Conservation (phyloP, 2,113 vertebrate species). For the Paracanthobrama guichenoti region DNA sequence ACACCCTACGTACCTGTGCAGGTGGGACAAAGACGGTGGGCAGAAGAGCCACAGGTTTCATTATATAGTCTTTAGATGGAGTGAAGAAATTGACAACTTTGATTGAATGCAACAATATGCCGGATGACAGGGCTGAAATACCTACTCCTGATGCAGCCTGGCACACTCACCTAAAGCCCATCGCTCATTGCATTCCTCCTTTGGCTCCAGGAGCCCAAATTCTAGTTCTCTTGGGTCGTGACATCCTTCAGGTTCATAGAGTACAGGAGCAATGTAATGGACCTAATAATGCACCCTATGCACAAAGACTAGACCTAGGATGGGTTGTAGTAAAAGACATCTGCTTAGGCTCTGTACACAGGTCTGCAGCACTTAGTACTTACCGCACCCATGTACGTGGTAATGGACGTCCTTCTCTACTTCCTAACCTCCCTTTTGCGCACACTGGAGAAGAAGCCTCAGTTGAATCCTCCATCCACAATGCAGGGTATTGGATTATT, state of each 20-base stretch:
- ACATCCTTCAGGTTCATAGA: neutral
- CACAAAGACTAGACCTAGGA: neutral
- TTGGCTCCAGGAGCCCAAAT: neutral
- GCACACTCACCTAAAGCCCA: neutral
- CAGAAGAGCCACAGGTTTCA: neutral
- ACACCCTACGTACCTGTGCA: slow-evolving; percentile 20
- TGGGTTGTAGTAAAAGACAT: neutral
- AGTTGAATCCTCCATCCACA: neutral
- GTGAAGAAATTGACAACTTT: neutral
- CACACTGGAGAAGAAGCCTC: slow-evolving; percentile 10
- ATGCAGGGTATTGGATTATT: too few species aligned
- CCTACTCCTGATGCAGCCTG: neutral
- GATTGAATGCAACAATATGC: neutral
- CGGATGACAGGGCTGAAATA: neutral
- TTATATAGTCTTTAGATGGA: neutral
- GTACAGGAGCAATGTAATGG: neutral
- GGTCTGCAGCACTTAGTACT: too few species aligned
- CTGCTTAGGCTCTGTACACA: too few species aligned
- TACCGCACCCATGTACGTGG: neutral
- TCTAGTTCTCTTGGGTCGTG: neutral
- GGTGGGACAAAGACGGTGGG: neutral
- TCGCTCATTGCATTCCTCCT: neutral
- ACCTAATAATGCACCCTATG: neutral
- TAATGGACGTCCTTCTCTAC: neutral
- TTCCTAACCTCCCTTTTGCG: neutral